phyloP scores from a whole-genome alignment of 2,113 vertebrate species.

The Notarius lentiginosus region DNA sequence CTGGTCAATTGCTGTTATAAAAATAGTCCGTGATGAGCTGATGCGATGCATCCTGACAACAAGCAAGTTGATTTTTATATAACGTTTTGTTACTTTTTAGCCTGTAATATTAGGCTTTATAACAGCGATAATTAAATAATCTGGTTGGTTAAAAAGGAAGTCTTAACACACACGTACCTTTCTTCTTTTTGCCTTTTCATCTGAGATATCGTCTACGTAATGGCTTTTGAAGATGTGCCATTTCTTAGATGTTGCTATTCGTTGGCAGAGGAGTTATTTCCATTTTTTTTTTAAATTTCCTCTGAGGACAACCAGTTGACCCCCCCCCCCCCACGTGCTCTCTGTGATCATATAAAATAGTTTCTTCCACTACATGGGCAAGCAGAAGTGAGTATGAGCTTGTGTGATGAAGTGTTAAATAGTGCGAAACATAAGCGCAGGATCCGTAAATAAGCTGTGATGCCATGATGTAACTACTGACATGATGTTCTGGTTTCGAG shows the following conservation, averaged over 20 bases:
- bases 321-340: no score
- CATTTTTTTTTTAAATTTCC: slow-evolving; percentile 53
- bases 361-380: slow-evolving; percentile 5
- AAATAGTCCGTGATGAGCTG: not conserved
- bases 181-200: not conserved
- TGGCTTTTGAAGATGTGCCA: slow-evolving; percentile 57
- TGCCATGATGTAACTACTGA: not conserved
- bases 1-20: not conserved
- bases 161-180: not conserved
- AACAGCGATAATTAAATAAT: not conserved
- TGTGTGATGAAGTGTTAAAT: not conserved
- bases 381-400: not conserved
- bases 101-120: not conserved
- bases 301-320: slow-evolving; percentile 47
- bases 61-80: not conserved
- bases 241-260: slow-evolving; percentile 63
- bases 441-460: not conserved
- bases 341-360: slow-evolving; percentile 1
- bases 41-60: not conserved
- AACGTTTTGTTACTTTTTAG: not conserved
- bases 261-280: slow-evolving; percentile 55
- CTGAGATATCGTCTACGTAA: slow-evolving; percentile 33
- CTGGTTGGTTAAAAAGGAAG: no score
- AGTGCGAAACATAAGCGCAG: not conserved
- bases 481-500: not conserved